Base-by-base conservation (phyloP, 2,113 vertebrate species). In the Micromys minutus region DNA sequence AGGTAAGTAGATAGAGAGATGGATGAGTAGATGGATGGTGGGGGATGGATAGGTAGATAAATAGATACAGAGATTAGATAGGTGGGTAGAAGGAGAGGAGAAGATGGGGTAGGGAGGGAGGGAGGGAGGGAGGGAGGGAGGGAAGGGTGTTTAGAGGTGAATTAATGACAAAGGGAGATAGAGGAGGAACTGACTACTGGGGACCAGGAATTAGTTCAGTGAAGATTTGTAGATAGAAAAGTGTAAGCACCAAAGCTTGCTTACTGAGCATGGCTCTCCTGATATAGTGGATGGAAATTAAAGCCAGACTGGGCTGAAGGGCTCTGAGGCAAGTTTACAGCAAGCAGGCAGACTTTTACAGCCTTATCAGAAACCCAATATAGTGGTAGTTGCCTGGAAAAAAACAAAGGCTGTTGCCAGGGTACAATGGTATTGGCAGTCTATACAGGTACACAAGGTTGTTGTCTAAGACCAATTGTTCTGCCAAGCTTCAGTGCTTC, bases 41-140 rank as follows among this genome's bases (percentile, higher is more conserved):
- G 31, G 22, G 69, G n/a, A 22, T 15, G 19, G 1, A 1, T 55
- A 0, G 59, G 6, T 47, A 0, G n/a, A 42, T 24, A 11, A 8
- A 36, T 55, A 10, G 34, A n/a, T 57, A 9, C 36, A 52, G n/a
- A 1, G 31, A 22, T 57, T 21, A 21, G 69, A 17, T 39, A 22
- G 39, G 42, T 22, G 42, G 71, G 2, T 65, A 67, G 31, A 59
- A 15, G 21, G 67, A 36, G 9, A 26, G 65, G 13, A n/a, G 36
- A 42, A 1, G 45, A 13, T 4, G 50, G 26, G 19, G 2, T 34
- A 52, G 39, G 13, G 24, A 31, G 57, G 45, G 12, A 84, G 13
- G 29, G 12, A 83, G 21, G 11, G 31, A 81, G 3, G 31, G n/a
- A 83, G 24, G 63, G 12, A 84, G 55, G 42, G 6, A 26, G 7